Evolutionary conservation across 2,797 vertebrate genomes (phyloP).

Genomic region (Myotis findleyi): DNA sequence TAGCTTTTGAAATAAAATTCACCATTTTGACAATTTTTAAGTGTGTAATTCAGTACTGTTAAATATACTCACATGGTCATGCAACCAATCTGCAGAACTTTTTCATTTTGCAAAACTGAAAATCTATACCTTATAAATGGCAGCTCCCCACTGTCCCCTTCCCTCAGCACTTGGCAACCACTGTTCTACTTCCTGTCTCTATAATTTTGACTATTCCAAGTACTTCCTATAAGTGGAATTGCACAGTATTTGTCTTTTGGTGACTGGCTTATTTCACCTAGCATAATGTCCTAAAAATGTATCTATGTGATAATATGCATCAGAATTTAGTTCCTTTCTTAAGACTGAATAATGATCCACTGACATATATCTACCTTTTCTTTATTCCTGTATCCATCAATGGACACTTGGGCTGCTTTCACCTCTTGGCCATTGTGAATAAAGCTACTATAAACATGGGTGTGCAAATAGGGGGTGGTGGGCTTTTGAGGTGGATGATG

Average conservation of each 20-base stretch:
- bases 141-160: rapidly evolving
- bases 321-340: slow-evolving; percentile 24
- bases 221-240: not conserved
- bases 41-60: not conserved
- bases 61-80: not conserved
- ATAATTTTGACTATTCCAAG: not conserved
- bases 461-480: rapidly evolving
- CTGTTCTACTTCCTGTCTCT: not conserved
- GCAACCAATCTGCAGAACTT: not conserved
- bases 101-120: slow-evolving; percentile 15
- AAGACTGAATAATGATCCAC: not conserved
- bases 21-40: not conserved
- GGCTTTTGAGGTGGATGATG: not conserved
- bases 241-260: not conserved
- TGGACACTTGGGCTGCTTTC: not conserved
- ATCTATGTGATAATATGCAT: not conserved
- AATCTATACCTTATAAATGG: not conserved
- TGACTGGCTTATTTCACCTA: not conserved
- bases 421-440: not conserved
- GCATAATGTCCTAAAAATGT: not conserved
- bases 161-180: not conserved
- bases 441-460: not conserved
- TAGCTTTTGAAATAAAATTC: not conserved
- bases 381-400: not conserved
- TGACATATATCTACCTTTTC: not conserved